These are phyloP conservation scores for Polypterus bichir DNA, from an alignment of 2,113 vertebrate genomes.

Conservation along the genomic window DNA sequence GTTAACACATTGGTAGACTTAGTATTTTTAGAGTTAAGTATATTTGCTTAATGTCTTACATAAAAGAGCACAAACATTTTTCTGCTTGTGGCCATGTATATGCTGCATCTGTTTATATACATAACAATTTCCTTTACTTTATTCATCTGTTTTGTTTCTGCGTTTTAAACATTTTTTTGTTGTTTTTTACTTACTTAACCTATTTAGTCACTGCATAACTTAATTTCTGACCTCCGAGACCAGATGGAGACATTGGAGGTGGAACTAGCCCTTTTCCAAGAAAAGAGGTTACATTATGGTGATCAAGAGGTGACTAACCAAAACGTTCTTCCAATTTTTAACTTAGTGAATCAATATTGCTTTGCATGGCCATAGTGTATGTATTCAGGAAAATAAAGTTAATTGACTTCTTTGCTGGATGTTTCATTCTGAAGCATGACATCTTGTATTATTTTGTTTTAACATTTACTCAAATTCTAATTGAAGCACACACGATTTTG, in stretches of 20 bases:
- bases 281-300: slow-evolving; percentile 13
- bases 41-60: no score
- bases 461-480: no score
- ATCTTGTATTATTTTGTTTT: no score
- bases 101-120: neutral
- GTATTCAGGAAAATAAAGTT: no score
- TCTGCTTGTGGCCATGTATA: no score
- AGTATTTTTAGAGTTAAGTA: no score
- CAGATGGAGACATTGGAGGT: neutral
- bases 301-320: slow-evolving; percentile 14
- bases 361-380: no score
- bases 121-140: slow-evolving; percentile 3
- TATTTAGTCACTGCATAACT: slow-evolving; percentile 9
- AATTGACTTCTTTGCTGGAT: no score
- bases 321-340: neutral
- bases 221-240: slow-evolving; percentile 13
- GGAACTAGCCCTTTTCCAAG: slow-evolving; percentile 19
- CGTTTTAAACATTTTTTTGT: slow-evolving; percentile 7
- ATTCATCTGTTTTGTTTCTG: neutral
- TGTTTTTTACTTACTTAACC: slow-evolving; percentile 5
- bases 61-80: no score
- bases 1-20: no score
- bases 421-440: no score
- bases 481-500: no score
- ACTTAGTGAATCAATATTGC: neutral